Base-by-base conservation (phyloP, 2,113 vertebrate species). In the Pangasianodon hypophthalmus region DNA sequence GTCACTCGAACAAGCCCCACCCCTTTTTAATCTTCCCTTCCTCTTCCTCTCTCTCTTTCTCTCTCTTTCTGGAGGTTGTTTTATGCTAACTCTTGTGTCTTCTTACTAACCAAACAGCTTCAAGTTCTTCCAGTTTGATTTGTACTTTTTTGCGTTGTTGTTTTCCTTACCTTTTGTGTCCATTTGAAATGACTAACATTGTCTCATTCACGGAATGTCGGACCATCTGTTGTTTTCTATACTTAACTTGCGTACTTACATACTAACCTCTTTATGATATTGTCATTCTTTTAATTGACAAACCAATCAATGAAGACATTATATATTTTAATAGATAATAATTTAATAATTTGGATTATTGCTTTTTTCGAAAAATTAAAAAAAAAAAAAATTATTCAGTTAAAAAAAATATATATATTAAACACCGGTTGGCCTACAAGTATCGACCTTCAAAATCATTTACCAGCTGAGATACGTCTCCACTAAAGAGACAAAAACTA, bases 121-220 rank as follows among this genome's bases (percentile, higher is more conserved):
- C 94, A 90, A 93, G 93, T 92, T 92, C 93, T 92, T 96, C 94
- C 93, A 94, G 93, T 95, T 93, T 95, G 85, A 93, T 94, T 94
- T 94, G 86, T 86, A 44, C 91, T 93, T 96, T 93, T 92, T 84
- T 84, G 92, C 94, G 94, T 89, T 91, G 92, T 94, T 93, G 41
- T 91, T 94, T 94, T 94, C 85, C 93, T 93, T 93, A 91, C 92
- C 92, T 87, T 94, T 93, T 94, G 87, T 88, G 87, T 94, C 92
- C 94, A 86, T 94, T 96, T 95, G 93, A 93, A 91, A 94, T 90
- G 91, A 97, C 97, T 97, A 97, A 98, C 97, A 96, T 96, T 96
- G 95, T 96, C 93, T 96, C 97, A 97, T 95, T 95, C 94, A 96
- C 95, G 96, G 97, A 97, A 97, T 97, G 97, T 97, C 83, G 95